Conservation (phyloP, 2,113 vertebrate species). For the Vidua chalybeata region DNA sequence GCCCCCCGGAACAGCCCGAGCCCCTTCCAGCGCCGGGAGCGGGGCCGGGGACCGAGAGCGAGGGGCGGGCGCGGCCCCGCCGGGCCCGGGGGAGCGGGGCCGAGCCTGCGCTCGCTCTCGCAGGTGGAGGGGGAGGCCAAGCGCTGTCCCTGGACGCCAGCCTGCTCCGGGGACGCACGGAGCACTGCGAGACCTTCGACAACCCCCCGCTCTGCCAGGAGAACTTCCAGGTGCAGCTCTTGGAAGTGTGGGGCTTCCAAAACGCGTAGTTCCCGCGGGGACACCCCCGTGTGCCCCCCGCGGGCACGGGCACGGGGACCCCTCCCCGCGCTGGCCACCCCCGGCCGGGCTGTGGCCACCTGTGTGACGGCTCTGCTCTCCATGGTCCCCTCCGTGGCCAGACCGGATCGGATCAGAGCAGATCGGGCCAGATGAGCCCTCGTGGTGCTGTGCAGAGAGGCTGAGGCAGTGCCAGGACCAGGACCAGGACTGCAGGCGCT, state of each 20-base stretch:
- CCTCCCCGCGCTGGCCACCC: rapidly evolving
- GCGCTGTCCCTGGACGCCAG: constrained; percentile 74
- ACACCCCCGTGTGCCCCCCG: rapidly evolving
- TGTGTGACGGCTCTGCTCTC: background rate
- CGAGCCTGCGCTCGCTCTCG: background rate
- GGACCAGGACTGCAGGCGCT: rapidly evolving
- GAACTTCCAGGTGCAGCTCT: constrained; percentile 81
- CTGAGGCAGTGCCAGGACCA: background rate
- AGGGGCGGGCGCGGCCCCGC: background rate
- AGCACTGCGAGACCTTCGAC: constrained; percentile 82
- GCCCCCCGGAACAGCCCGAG: background rate
- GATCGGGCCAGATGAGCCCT: rapidly evolving
- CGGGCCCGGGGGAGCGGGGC: rapidly evolving
- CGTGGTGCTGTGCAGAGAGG: background rate
- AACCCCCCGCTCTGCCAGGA: constrained; percentile 82
- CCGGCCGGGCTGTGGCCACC: background rate
- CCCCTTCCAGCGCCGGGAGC: background rate
- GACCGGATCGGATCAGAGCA: background rate
- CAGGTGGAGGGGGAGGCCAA: constrained; percentile 83
- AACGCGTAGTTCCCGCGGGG: background rate
- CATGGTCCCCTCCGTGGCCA: background rate
- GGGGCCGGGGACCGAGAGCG: background rate
- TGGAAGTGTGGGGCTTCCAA: constrained; percentile 86
- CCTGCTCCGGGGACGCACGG: constrained; percentile 74
- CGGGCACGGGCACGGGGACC: background rate